phyloP scores from a whole-genome alignment of 1,140 invertebrate genomes.

The Cydia pomonella region DNA sequence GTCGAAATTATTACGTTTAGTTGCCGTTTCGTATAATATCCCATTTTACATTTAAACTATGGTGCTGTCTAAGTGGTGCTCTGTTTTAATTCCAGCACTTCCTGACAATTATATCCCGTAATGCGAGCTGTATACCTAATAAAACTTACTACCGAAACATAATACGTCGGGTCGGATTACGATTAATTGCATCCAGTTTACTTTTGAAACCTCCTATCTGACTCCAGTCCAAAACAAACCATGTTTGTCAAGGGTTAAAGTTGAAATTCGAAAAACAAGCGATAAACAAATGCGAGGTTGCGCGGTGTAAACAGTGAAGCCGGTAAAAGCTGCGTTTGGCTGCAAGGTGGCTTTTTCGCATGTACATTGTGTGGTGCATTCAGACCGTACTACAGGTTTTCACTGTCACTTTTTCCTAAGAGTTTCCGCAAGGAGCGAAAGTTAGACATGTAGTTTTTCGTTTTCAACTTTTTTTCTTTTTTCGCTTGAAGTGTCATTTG shows the following conservation, averaged over 20 bases:
- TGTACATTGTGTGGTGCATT: conserved; percentile 3
- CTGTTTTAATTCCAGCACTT: neutral
- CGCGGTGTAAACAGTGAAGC: neutral
- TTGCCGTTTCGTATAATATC: neutral
- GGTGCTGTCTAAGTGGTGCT: neutral
- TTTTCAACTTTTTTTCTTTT: neutral
- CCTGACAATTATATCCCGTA: conserved; percentile 18
- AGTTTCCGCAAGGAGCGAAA: neutral
- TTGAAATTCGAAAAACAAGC: neutral
- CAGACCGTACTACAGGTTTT: neutral
- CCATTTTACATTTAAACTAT: neutral
- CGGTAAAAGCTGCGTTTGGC: conserved; percentile 6
- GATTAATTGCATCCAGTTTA: conserved; percentile 23
- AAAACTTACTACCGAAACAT: conserved; percentile 23
- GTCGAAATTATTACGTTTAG: neutral
- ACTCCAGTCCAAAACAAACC: neutral
- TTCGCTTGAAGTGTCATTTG: no score
- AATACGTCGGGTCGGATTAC: conserved; percentile 1
- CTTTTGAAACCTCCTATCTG: neutral
- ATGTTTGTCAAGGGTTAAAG: neutral
- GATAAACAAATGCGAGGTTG: neutral
- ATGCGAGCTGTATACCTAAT: conserved; percentile 7
- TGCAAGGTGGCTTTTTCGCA: neutral
- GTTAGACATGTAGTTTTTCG: neutral
- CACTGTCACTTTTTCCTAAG: neutral